phyloP scores from a whole-genome alignment of 2,113 vertebrate species.

The Cisticola juncidis region DNA sequence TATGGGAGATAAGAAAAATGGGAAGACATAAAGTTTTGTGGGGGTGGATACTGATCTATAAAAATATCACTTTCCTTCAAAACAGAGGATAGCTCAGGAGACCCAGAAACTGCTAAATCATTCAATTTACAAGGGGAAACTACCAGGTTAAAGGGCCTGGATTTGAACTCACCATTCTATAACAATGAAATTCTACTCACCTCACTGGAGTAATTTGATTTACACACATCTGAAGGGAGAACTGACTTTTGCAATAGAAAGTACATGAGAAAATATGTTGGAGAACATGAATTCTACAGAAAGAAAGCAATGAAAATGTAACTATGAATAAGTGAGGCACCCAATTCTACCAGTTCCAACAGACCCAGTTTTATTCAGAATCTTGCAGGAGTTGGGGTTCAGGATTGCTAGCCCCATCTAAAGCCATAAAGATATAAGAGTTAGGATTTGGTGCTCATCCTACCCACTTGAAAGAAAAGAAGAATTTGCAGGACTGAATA shows the following conservation, averaged over 20 bases:
- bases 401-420: too few relatives aligned
- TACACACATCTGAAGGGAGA: background rate
- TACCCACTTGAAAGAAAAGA: too few relatives aligned
- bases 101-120: background rate
- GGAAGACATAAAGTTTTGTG: background rate
- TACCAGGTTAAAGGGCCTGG: background rate
- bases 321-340: background rate
- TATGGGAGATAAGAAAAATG: background rate
- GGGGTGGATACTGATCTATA: background rate
- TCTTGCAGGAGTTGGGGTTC: too few relatives aligned
- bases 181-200: background rate
- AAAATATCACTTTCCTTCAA: background rate
- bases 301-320: background rate
- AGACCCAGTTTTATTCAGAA: background rate
- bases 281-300: background rate
- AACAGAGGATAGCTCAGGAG: background rate
- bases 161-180: background rate
- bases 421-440: too few relatives aligned
- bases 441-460: too few relatives aligned
- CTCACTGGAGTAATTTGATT: background rate
- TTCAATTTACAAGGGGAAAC: background rate
- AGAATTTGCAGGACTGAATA: too few relatives aligned
- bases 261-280: background rate
- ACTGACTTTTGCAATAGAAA: background rate
- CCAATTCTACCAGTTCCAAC: background rate